phyloP scores from a whole-genome alignment of 2,797 vertebrate species.

The Columba guinea region DNA sequence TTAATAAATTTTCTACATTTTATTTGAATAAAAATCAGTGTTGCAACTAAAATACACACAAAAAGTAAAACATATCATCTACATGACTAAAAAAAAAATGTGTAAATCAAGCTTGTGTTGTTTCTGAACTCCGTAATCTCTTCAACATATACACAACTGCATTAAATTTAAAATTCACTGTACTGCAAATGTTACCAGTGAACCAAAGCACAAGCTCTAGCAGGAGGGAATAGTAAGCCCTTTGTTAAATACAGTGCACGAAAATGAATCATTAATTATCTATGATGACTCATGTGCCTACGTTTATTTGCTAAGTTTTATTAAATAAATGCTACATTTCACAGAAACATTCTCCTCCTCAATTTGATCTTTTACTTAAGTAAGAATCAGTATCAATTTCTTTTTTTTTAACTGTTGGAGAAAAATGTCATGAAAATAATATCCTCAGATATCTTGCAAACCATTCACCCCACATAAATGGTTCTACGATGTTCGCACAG shows the following conservation, averaged over 20 bases:
- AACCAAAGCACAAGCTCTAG: background rate
- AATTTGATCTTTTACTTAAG: constrained; percentile 5
- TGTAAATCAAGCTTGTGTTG: background rate
- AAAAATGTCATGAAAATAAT: background rate
- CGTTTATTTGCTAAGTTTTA: background rate
- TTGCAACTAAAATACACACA: background rate
- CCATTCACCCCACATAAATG: background rate
- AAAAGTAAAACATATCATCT: background rate
- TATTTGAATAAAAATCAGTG: background rate
- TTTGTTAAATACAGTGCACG: background rate
- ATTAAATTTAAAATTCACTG: background rate
- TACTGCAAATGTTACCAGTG: background rate
- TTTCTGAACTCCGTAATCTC: background rate
- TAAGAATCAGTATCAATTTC: background rate
- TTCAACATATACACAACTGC: background rate
- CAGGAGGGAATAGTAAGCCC: background rate
- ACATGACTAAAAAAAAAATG: background rate
- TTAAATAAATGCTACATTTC: constrained; percentile 15
- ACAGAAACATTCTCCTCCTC: constrained; percentile 6
- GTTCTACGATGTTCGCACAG: background rate
- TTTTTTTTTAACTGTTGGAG: background rate
- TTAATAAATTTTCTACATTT: background rate
- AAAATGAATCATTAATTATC: constrained; percentile 18
- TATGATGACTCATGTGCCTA: background rate
- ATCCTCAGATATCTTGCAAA: background rate